Evolutionary conservation across 2,113 vertebrate genomes (phyloP).

Genomic region (Amazona vittata): DNA sequence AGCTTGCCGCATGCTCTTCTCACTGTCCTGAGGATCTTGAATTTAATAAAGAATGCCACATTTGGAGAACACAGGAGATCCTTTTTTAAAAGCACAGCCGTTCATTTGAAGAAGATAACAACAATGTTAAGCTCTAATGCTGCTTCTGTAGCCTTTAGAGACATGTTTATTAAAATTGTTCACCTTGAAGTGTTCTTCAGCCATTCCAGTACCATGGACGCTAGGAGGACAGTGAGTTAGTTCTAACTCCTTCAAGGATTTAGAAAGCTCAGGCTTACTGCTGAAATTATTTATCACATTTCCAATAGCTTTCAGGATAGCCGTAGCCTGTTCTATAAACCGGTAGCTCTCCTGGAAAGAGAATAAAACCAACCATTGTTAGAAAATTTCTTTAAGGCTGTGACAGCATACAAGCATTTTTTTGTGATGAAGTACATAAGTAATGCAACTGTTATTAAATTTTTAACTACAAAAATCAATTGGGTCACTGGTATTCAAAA

Average conservation of each 20-base stretch:
- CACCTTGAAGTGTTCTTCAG: conserved; percentile 56
- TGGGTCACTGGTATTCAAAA: background rate
- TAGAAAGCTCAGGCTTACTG: conserved; percentile 62
- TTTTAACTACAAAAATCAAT: background rate
- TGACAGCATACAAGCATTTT: background rate
- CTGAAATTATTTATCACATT: conserved; percentile 80
- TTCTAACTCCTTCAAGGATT: conserved; percentile 73
- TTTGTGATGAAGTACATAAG: background rate
- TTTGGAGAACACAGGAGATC: background rate
- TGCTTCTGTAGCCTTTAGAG: background rate
- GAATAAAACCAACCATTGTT: background rate
- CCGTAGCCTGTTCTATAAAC: conserved; percentile 80
- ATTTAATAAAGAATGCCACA: background rate
- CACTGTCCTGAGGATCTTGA: background rate
- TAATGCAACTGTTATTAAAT: background rate
- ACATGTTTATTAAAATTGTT: background rate
- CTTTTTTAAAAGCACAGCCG: background rate
- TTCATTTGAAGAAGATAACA: background rate
- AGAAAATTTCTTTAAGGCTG: background rate
- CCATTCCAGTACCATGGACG: conserved; percentile 50
- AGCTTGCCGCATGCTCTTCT: background rate
- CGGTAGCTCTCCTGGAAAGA: conserved; percentile 83
- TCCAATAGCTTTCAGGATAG: conserved; percentile 82
- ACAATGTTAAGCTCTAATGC: background rate
- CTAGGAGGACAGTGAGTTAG: conserved; percentile 69